Base-by-base conservation (phyloP, 2,797 vertebrate genomes). In the Ara ararauna region DNA sequence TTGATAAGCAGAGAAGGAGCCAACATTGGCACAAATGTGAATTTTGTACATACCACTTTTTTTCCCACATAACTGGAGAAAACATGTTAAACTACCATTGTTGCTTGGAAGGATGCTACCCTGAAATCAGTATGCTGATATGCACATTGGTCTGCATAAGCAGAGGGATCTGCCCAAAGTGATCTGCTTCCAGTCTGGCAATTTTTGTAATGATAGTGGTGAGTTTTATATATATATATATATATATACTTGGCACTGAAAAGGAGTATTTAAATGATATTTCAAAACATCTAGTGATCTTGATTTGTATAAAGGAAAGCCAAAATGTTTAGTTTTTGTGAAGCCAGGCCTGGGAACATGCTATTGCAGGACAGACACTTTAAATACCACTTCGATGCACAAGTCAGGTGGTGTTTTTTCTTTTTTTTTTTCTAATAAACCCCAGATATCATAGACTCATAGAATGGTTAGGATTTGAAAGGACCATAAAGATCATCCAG, bases 371-470 rank as follows among this genome's bases (percentile, higher is more conserved):
- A 58, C 34, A 91, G 29, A 42, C 6, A 38, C 32, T 84, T 91
- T 21, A 84, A 90, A 90, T n/a, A 29, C 3, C 3, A 21, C 27
- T 81, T 83, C 14, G 44, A 32, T 36, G 26, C 10, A 62, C 4
- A 53, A 62, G 17, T 26, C 0, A 0, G 32, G 13, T 34, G 29
- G 11, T 13, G 2, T 2, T 3, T 44, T 13, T 17, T 6, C 4
- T 30, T 13, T 32, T 45, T n/a, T n/a, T 9, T n/a, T 53, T 53
- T 53, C 19, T 9, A 48, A 24, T 60, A 36, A 36, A 60, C 5
- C 58, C 15, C 23, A 36, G 34, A 36, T 36, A 26, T 58, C 56
- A 58, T 34, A 24, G n/a, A 61, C 36, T 58, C 56, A 36, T 36
- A 11, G 56, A 58, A 58, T 24, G n/a, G n/a, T 34, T 34, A 58